Evolutionary conservation across 2,113 vertebrate species (phyloP).

Genomic region (Telmatochromis sp.): DNA sequence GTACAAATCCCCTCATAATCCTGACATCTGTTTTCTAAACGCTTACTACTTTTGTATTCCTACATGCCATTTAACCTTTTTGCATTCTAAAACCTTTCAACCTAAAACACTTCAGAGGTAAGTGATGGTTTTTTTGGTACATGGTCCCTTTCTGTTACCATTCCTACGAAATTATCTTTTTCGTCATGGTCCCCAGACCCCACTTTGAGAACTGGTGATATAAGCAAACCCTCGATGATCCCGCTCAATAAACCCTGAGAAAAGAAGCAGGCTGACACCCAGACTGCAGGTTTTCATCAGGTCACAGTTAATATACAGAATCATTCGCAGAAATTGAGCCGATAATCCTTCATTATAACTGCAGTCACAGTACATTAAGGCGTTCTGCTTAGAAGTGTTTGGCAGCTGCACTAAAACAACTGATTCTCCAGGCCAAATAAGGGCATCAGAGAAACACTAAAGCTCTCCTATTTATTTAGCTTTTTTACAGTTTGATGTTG

Average conservation of each 20-base stretch:
- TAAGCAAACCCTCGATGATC: not conserved
- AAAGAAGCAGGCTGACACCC: not conserved
- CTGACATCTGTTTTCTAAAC: not conserved
- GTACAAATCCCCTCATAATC: not conserved
- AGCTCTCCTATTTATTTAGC: not conserved
- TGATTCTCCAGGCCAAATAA: not conserved
- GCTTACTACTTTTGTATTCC: not conserved
- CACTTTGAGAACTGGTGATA: not conserved
- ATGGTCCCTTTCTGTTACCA: not conserved
- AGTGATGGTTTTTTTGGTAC: not conserved
- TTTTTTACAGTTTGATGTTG: slow-evolving; percentile 1
- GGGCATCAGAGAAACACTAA: not conserved
- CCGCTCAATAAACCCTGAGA: not conserved
- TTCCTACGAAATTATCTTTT: not conserved
- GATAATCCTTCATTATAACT: slow-evolving; percentile 34
- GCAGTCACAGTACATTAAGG: slow-evolving; percentile 38
- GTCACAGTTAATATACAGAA: slow-evolving; percentile 5
- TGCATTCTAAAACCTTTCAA: not conserved
- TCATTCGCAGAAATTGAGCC: not conserved
- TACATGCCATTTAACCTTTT: not conserved
- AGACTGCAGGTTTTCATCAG: not conserved
- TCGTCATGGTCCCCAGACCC: not conserved
- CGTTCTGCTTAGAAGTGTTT: not conserved
- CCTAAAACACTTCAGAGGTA: not conserved
- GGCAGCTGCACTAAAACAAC: not conserved